Percentiles rank a stretch among this genome's conserved stretches.
Evolutionary conservation across 2,888 invertebrate species (phyloP).

Genomic region (Tipula vernalis): DNA sequence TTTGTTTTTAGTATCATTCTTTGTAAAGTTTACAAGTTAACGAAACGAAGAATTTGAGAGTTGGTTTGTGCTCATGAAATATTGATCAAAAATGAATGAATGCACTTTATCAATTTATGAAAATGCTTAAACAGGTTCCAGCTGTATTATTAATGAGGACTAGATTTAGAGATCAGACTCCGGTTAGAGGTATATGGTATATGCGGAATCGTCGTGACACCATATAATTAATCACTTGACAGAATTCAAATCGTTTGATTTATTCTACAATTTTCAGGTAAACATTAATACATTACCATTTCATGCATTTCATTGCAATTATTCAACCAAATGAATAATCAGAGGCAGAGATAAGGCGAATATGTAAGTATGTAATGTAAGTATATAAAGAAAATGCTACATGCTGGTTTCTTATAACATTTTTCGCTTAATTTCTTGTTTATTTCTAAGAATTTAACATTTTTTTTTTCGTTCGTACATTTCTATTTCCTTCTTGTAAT

Average conservation of each 20-base stretch:
- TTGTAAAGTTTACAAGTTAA: not conserved
- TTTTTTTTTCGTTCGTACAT: not conserved
- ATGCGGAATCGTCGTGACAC: not conserved
- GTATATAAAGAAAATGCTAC: not conserved
- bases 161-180: not conserved
- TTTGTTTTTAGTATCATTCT: not conserved
- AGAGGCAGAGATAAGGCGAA: not conserved
- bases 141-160: not conserved
- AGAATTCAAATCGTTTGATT: not conserved
- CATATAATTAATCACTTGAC: not conserved
- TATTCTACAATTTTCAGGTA: not conserved
- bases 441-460: not conserved
- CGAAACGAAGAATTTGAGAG: not conserved
- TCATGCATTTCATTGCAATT: not conserved
- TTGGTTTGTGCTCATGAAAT: not conserved
- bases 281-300: not conserved
- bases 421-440: not conserved
- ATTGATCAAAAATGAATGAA: not conserved
- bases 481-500: not conserved
- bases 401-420: not conserved
- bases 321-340: not conserved
- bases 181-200: not conserved
- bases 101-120: not conserved
- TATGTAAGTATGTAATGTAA: not conserved
- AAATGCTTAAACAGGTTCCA: not conserved